phyloP scores from a whole-genome alignment of 2,113 vertebrate species.

The Casuarius casuarius region DNA sequence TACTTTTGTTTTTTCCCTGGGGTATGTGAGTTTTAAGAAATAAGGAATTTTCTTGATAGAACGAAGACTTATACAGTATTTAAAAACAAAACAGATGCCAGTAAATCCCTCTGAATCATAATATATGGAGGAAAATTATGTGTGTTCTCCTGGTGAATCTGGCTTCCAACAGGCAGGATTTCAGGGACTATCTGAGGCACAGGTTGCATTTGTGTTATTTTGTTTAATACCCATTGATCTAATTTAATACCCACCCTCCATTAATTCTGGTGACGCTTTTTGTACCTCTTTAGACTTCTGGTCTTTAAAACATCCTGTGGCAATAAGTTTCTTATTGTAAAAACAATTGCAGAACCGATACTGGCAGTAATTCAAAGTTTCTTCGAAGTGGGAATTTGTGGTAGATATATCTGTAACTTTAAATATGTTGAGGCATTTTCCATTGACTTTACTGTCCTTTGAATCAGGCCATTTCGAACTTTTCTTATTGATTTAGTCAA shows the following conservation, averaged over 20 bases:
- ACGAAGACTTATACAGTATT: background rate
- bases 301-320: background rate
- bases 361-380: constrained; percentile 5
- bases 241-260: background rate
- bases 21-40: background rate
- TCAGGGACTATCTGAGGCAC: background rate
- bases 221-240: background rate
- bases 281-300: background rate
- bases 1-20: background rate
- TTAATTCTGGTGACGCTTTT: background rate
- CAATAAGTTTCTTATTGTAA: background rate
- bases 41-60: background rate
- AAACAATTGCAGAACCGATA: background rate
- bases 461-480: background rate
- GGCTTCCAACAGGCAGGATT: background rate
- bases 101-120: background rate
- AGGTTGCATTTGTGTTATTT: background rate
- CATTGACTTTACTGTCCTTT: constrained; percentile 11
- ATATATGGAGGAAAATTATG: background rate
- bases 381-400: background rate
- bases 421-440: background rate
- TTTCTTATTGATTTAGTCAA: constrained; percentile 21
- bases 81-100: background rate
- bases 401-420: background rate
- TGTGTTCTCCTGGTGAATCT: background rate